These are phyloP conservation scores for Mamestra brassicae DNA, from an alignment of 2,888 invertebrate species.

Conservation along the genomic window DNA sequence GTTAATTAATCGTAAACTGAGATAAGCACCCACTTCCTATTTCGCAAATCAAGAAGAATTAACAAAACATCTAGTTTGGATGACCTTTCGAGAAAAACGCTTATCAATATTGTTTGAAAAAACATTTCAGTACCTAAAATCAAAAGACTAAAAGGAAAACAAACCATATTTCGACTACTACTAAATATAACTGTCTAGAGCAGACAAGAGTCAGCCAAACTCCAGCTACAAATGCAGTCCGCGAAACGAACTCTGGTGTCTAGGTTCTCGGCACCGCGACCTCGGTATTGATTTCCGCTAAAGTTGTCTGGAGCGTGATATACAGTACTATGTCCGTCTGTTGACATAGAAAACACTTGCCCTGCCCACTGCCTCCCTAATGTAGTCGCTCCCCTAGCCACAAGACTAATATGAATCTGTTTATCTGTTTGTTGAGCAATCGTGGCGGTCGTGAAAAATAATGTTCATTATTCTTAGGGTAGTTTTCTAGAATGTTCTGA, in stretches of 20 bases:
- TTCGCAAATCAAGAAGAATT: not conserved
- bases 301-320: slow-evolving; percentile 58
- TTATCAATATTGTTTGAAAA: not conserved
- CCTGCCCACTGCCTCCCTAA: slow-evolving; percentile 34
- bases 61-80: not conserved
- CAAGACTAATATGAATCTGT: slow-evolving; percentile 50
- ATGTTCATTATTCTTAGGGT: slow-evolving; percentile 12
- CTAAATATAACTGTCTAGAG: not conserved
- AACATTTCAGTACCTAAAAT: not conserved
- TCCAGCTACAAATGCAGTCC: slow-evolving; percentile 16
- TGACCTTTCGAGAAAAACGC: not conserved
- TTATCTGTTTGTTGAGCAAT: slow-evolving; percentile 33
- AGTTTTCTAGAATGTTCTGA: slow-evolving; percentile 1
- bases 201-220: not conserved
- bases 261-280: slow-evolving; percentile 27
- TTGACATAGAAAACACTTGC: slow-evolving; percentile 56
- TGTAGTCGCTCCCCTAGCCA: slow-evolving; percentile 18
- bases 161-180: not conserved
- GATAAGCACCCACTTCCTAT: too few relatives aligned
- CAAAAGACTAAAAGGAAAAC: not conserved
- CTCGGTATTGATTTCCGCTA: slow-evolving; percentile 64
- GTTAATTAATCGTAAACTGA: too few relatives aligned
- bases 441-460: slow-evolving; percentile 7
- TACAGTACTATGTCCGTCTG: slow-evolving; percentile 34
- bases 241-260: slow-evolving; percentile 15